A percentile compares a stretch with the other conserved stretches of the same genome.
These are phyloP conservation scores for Terrapene triunguis DNA, from an alignment of 2,113 vertebrate genomes.

Conservation along the genomic window DNA sequence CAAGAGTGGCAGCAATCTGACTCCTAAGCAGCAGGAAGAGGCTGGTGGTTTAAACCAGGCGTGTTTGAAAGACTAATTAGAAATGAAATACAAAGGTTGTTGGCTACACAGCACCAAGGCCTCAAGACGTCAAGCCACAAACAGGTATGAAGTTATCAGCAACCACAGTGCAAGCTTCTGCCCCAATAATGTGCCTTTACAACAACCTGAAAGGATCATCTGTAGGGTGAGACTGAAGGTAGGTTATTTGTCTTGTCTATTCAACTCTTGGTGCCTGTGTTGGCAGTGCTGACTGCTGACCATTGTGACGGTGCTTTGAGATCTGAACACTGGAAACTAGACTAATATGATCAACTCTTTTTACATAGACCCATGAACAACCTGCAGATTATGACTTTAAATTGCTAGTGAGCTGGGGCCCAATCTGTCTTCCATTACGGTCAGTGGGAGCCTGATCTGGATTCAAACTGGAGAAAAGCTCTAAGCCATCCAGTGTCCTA, in stretches of 20 bases:
- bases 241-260: not conserved
- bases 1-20: not conserved
- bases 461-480: not conserved
- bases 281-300: not conserved
- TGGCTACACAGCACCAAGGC: not conserved
- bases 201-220: not conserved
- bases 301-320: not conserved
- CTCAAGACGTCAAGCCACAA: not conserved
- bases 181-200: not conserved
- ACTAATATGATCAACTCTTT: not conserved
- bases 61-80: not conserved
- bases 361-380: not conserved
- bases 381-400: not conserved
- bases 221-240: not conserved
- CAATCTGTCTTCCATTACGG: accelerated
- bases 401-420: not conserved
- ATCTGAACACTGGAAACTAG: not conserved
- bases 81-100: not conserved
- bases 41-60: not conserved
- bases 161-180: not conserved
- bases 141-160: not conserved
- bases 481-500: not conserved
- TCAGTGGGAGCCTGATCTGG: not conserved
- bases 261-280: accelerated
- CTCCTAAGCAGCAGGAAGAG: not conserved